These are phyloP conservation scores for Palythoa heliodiscus DNA, from an alignment of 92 coral and sea anemone genomes.

Conservation along the genomic window DNA sequence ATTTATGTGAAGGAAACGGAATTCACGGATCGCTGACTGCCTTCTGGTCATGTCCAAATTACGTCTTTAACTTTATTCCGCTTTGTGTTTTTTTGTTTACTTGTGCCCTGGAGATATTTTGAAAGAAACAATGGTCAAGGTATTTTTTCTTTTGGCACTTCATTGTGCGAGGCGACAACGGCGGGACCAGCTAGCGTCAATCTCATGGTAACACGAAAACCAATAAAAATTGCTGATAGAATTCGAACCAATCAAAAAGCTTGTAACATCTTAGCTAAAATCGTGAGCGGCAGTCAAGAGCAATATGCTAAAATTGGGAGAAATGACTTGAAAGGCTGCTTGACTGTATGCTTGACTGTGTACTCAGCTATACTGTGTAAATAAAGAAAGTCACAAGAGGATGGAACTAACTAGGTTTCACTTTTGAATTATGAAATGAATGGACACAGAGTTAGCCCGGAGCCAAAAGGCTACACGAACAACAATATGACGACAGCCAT, in stretches of 20 bases:
- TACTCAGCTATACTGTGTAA: neutral
- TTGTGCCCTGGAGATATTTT: constrained; percentile 32
- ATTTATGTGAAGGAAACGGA: no score
- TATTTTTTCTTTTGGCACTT: neutral
- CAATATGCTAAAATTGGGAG: neutral
- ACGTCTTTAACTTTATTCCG: neutral
- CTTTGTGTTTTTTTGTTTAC: constrained; percentile 15
- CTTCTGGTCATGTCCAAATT: neutral
- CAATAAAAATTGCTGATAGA: constrained; percentile 18
- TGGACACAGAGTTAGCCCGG: constrained; percentile 43
- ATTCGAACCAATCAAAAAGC: constrained; percentile 15
- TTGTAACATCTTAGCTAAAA: neutral
- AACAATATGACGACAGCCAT: constrained; percentile 44
- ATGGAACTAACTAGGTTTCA: constrained; percentile 5
- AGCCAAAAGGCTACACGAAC: neutral
- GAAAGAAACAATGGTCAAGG: neutral
- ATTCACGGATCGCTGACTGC: no score
- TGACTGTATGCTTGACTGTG: neutral
- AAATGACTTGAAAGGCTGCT: neutral
- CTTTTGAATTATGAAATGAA: constrained; percentile 40
- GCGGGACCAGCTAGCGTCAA: constrained; percentile 18
- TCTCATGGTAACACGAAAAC: constrained; percentile 30
- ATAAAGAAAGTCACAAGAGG: neutral
- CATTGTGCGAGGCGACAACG: neutral
- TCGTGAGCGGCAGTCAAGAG: neutral